Base-by-base conservation (phyloP, 2,797 vertebrate species). In the Hybognathus amarus region DNA sequence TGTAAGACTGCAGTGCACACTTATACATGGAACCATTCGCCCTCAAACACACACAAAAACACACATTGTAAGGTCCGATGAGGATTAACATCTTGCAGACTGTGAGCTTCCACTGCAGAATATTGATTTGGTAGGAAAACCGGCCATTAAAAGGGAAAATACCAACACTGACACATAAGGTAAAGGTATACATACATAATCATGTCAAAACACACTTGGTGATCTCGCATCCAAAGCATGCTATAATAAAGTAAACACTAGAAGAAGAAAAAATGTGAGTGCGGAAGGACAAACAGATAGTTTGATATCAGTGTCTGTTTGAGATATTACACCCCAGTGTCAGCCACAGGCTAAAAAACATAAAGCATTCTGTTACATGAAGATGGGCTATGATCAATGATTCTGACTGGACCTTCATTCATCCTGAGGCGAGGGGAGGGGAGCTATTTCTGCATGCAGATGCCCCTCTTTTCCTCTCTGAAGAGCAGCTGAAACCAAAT, bases 81-180 rank as follows among this genome's bases (percentile, higher is more conserved):
- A 83, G 90, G 90, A 92, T 93, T 91, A 91, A 85, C 90, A 91
- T 82, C 86, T 90, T 71, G 76, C 89, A 88, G 91, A 88, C 86
- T 67, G 71, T 86, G 82, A 91, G 91, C 85, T 91, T 91, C 86
- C 89, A 92, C 91, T 93, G 91, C 91, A 93, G 90, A 93, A 89
- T 93, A 95, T 94, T 83, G 93, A 95, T 93, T 38, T 64, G 6
- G 64, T 79, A 90, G 59, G 90, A 91, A 92, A 93, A 90, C 79
- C 85, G 88, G 90, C 89, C 83, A 82, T 83, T 89, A 92, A 88
- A 89, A 89, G 77, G 61, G 83, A 81, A 83, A 87, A 89, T 67
- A 88, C 83, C 73, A 79, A 69, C 66, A 76, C 54, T 77, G 78
- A 84, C 76, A 85, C 7, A 42, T 67, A 77, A 33, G 52, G 40